A percentile compares a stretch with the other conserved stretches of the same genome.
Evolutionary conservation across 2,888 invertebrate genomes (phyloP).

Genomic region (Macrosoma leucophasiata): DNA sequence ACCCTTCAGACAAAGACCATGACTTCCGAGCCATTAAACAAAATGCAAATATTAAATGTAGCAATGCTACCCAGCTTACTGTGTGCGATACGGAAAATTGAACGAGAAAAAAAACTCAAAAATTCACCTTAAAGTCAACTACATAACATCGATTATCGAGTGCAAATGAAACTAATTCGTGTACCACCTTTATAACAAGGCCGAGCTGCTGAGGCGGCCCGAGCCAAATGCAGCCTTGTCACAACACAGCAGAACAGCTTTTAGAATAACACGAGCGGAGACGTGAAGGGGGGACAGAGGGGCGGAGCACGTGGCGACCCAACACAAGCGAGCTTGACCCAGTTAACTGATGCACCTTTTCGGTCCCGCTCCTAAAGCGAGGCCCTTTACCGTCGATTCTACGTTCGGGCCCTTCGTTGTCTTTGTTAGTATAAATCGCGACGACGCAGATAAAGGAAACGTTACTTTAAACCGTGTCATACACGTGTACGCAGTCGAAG

Average conservation of each 20-base stretch:
- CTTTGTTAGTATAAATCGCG: too few relatives aligned
- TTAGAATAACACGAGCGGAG: slow-evolving; percentile 24
- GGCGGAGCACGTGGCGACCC: slow-evolving; percentile 58
- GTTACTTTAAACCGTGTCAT: too few relatives aligned
- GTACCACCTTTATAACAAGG: slow-evolving; percentile 44
- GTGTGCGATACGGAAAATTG: slow-evolving; percentile 20
- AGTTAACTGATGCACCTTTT: slow-evolving; percentile 70
- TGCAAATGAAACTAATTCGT: slow-evolving; percentile 31
- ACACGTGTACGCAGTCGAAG: too few relatives aligned
- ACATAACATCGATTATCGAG: slow-evolving; percentile 34
- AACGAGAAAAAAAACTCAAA: slow-evolving; percentile 23
- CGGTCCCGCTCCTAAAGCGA: slow-evolving; percentile 57
- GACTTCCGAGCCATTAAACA: slow-evolving; percentile 32
- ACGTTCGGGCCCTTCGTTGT: slow-evolving; percentile 30
- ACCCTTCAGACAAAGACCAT: slow-evolving; percentile 21
- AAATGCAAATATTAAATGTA: slow-evolving; percentile 37
- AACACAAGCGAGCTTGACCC: slow-evolving; percentile 67
- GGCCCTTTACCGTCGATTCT: slow-evolving; percentile 44
- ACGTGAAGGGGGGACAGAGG: slow-evolving; percentile 28
- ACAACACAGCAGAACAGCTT: slow-evolving; percentile 29
- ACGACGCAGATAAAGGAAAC: too few relatives aligned
- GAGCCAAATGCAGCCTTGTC: slow-evolving; percentile 39
- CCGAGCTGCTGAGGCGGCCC: slow-evolving; percentile 30
- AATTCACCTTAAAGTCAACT: slow-evolving; percentile 34
- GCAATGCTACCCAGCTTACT: slow-evolving; percentile 31